A percentile compares a stretch with the other conserved stretches of the same genome.
These are phyloP conservation scores for Eurystomus glaucurus DNA, from an alignment of 2,797 vertebrate species.

Conservation along the genomic window DNA sequence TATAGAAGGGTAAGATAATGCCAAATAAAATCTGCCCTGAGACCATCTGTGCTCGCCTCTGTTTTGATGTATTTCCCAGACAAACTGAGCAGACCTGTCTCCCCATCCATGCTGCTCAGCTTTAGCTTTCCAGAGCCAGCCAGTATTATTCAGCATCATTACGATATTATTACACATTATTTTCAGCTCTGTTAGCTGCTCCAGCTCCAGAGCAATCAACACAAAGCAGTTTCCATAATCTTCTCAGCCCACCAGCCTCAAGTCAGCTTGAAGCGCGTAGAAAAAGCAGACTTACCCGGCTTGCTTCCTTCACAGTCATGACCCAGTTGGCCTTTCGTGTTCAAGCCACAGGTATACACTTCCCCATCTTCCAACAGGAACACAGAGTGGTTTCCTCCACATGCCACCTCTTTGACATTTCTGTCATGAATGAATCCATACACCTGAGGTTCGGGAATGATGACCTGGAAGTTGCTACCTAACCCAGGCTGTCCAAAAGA, in stretches of 20 bases:
- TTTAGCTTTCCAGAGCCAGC: background rate
- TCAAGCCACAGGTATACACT: slow-evolving; percentile 93
- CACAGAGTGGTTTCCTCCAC: slow-evolving; percentile 91
- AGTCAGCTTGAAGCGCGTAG: background rate
- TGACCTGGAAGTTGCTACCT: slow-evolving; percentile 81
- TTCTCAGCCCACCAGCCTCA: background rate
- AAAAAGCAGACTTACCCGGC: slow-evolving; percentile 84
- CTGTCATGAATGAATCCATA: slow-evolving; percentile 87
- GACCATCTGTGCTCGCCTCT: background rate
- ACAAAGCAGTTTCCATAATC: background rate
- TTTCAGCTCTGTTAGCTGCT: background rate
- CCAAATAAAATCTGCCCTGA: background rate
- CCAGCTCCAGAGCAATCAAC: background rate
- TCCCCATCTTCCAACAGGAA: slow-evolving; percentile 94
- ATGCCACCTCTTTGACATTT: slow-evolving; percentile 90
- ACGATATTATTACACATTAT: background rate
- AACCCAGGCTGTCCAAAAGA: slow-evolving; percentile 93
- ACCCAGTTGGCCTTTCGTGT: slow-evolving; percentile 94
- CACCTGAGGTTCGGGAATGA: slow-evolving; percentile 88
- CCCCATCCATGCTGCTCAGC: background rate
- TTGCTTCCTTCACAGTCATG: slow-evolving; percentile 87
- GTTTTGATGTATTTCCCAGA: background rate
- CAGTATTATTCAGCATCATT: background rate
- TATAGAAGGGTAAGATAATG: background rate
- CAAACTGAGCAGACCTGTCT: background rate